phyloP scores from a whole-genome alignment of 2,113 vertebrate species.

The Pitta sordida region DNA sequence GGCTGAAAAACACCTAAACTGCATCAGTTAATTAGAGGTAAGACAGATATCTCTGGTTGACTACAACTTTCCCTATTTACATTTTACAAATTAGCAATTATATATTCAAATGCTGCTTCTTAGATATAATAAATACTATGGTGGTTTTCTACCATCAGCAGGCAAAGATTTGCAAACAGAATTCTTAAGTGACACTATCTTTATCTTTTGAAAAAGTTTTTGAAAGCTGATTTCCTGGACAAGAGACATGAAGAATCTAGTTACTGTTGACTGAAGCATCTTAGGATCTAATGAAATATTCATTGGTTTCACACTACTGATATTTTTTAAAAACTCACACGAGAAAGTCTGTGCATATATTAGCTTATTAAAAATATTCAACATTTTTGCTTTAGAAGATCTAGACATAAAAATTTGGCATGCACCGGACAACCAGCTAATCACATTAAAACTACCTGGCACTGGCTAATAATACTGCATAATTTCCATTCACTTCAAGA shows the following conservation, averaged over 20 bases:
- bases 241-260: neutral
- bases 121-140: neutral
- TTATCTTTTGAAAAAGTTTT: neutral
- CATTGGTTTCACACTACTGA: slow-evolving; percentile 6
- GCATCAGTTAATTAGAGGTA: neutral
- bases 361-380: neutral
- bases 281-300: slow-evolving; percentile 40
- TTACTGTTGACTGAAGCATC: slow-evolving; percentile 10
- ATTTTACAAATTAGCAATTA: neutral
- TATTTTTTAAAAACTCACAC: neutral
- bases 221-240: neutral
- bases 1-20: neutral
- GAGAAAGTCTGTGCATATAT: neutral
- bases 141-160: neutral
- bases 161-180: neutral
- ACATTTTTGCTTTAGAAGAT: neutral
- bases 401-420: neutral
- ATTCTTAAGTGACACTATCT: neutral
- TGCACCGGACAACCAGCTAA: neutral
- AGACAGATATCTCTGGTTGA: neutral
- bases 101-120: neutral
- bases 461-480: neutral
- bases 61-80: neutral
- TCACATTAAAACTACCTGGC: neutral
- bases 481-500: neutral